Evolutionary conservation across 2,113 vertebrate species (phyloP).

Genomic region (crab-eating macaque (Macaca fascicularis)): DNA sequence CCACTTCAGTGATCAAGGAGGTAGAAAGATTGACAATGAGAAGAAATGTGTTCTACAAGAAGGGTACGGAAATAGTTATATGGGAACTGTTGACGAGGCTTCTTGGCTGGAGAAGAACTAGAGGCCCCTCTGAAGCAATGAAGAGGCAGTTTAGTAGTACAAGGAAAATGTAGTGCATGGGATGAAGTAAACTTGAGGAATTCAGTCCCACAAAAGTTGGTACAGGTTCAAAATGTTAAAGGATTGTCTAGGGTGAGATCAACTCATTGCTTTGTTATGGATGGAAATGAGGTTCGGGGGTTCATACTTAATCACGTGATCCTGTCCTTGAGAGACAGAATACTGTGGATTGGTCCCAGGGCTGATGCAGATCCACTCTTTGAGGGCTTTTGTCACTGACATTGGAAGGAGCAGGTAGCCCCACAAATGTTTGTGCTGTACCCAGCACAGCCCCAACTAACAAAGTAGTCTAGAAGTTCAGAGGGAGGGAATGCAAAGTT

Average conservation of each 20-base stretch:
- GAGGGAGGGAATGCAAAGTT: background rate
- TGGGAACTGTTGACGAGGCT: background rate
- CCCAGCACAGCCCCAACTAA: background rate
- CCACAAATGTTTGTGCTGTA: background rate
- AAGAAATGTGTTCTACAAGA: background rate
- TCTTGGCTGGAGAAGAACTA: background rate
- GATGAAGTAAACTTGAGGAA: background rate
- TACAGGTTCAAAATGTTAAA: background rate
- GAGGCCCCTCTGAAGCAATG: background rate
- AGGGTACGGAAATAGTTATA: background rate
- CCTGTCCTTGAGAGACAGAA: background rate
- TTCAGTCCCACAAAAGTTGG: background rate
- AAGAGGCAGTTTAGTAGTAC: slow-evolving; percentile 26
- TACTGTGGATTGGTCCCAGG: background rate
- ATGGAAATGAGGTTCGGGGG: background rate
- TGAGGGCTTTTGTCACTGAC: background rate
- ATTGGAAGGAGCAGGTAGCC: background rate
- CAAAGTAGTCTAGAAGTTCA: background rate
- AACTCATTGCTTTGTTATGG: background rate
- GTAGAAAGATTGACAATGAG: slow-evolving; percentile 13
- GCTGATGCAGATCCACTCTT: background rate
- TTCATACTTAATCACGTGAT: background rate
- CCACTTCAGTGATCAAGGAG: slow-evolving; percentile 62
- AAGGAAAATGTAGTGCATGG: background rate
- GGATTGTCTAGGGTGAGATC: background rate